phyloP scores from a whole-genome alignment of 1,140 invertebrate genomes.

The Ceratina australensis region DNA sequence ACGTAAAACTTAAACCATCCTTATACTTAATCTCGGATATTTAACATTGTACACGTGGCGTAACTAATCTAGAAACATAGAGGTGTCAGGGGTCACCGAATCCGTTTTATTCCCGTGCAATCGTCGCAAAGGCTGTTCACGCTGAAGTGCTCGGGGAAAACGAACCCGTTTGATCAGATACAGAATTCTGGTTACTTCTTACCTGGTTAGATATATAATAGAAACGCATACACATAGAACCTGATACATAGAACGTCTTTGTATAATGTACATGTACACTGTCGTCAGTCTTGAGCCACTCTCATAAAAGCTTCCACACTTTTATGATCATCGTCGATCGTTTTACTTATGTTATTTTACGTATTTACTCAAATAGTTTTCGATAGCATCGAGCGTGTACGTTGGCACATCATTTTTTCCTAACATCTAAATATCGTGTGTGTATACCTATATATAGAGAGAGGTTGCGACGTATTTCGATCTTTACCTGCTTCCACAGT shows the following conservation, averaged over 20 bases:
- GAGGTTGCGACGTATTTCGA: background rate
- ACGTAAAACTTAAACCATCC: conserved; percentile 25
- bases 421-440: conserved; percentile 49
- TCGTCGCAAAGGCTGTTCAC: conserved; percentile 39
- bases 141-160: conserved; percentile 45
- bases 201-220: conserved; percentile 25
- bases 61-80: conserved; percentile 46
- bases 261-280: background rate
- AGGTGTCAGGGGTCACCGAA: background rate
- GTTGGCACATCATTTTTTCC: conserved; percentile 52
- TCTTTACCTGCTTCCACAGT: conserved; percentile 13
- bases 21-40: conserved; percentile 31
- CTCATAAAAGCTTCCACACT: conserved; percentile 48
- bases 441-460: conserved; percentile 25
- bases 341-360: conserved; percentile 48
- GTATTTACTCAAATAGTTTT: conserved; percentile 56
- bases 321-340: conserved; percentile 58
- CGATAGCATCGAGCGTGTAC: conserved; percentile 56
- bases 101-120: too few species aligned
- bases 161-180: conserved; percentile 18
- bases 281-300: conserved; percentile 51
- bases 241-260: background rate
- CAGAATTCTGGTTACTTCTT: conserved; percentile 13
- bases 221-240: background rate
- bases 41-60: conserved; percentile 48